Evolutionary conservation across 2,113 vertebrate species (phyloP), one percentile per base, ranked within the genome.

Genomic region (Gadus chalcogrammus): DNA sequence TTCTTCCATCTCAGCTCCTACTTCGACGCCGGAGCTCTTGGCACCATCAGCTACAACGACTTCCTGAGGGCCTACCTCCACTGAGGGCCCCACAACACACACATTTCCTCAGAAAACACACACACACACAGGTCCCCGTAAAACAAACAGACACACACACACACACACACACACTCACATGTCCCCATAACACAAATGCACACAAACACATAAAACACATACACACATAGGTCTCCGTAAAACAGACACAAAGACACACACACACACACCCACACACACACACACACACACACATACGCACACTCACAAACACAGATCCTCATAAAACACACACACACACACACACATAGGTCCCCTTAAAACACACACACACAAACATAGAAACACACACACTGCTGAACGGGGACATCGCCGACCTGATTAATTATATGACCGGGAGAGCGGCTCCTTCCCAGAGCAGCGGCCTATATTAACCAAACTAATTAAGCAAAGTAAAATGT

Each of bases 1-100:
- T 85, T 94, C 67, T 92, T 93, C 79, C 89, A 88, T 62, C 77
- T 93, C 68, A 85, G 87, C 17, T 90, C 92, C 70, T 90, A 89
- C 67, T 93, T 88, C 3, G 93, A 94, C 81, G 92, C 85, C 83
- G 70, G 69, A 3, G 81, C 92, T n/a, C 86, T 90, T 22, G 91
- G 91, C 58, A 87, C 81, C 66, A 87, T 92, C 75, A 85, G 84
- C 76, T 93, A 88, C 83, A 91, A 92, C 58, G 90, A 91, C 83
- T 95, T 94, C 87, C 88, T 95, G 7, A 52, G 31, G n/a, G 86
- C 83, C 0, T 93, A 95, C 69, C 73, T 93, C n/a, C 83, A 87
- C 83, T 92, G 89, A 86, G 2, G 55, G 2, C 15, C 55, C 15
- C 55, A 13, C 15, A 24, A 31, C 3, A 31, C 28, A 31, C 28